Evolutionary conservation across 1,140 invertebrate species (phyloP).

Genomic region (Riptortus pedestris): DNA sequence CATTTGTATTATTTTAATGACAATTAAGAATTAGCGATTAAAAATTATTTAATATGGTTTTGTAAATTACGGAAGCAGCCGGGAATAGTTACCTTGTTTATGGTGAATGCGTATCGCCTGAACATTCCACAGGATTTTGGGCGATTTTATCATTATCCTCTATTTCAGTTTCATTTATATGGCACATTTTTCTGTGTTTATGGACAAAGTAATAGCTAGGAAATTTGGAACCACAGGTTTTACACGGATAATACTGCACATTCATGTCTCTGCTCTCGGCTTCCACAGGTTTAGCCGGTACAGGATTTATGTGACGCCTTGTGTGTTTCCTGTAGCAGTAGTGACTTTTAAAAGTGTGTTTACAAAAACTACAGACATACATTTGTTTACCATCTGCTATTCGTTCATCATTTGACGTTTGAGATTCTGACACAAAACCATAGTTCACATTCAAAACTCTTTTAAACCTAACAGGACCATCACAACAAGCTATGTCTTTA

Average conservation of each 20-base stretch:
- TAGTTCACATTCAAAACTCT: constrained; percentile 66
- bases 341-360: constrained; percentile 69
- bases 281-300: constrained; percentile 32
- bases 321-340: constrained; percentile 74
- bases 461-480: constrained; percentile 74
- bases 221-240: constrained; percentile 82
- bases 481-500: constrained; percentile 73
- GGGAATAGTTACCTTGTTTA: too few species aligned
- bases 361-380: constrained; percentile 64
- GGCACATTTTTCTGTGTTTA: constrained; percentile 76
- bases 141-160: constrained; percentile 7
- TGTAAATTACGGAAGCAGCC: too few species aligned
- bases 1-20: too few species aligned
- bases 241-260: constrained; percentile 84
- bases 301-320: constrained; percentile 51
- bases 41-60: too few species aligned
- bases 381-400: constrained; percentile 30
- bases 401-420: constrained; percentile 27
- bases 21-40: too few species aligned
- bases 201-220: constrained; percentile 89
- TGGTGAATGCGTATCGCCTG: neutral
- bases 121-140: neutral
- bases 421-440: constrained; percentile 34
- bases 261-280: constrained; percentile 49
- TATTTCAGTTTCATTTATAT: constrained; percentile 42